A percentile compares a stretch with the other conserved stretches of the same genome.
These are phyloP conservation scores for Epizoanthus ramosus DNA, from an alignment of 92 coral and sea anemone genomes.

Conservation along the genomic window DNA sequence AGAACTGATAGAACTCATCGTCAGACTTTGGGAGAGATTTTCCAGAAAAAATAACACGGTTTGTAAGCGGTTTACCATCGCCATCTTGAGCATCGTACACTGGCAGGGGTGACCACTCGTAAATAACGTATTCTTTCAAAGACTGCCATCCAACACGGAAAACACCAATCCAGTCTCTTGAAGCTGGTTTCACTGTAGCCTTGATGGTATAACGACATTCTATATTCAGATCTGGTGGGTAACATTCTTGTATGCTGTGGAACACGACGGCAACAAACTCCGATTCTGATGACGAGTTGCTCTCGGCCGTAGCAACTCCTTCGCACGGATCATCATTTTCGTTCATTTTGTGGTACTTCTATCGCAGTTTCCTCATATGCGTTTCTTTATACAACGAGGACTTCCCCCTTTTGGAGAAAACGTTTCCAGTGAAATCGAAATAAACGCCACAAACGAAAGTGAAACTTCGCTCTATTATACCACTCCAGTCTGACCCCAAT, in stretches of 20 bases:
- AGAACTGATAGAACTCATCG: slow-evolving; percentile 96
- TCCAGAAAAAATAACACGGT: slow-evolving; percentile 79
- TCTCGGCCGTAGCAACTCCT: background rate
- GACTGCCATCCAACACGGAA: slow-evolving; percentile 99
- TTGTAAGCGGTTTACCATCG: slow-evolving; percentile 60
- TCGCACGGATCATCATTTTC: slow-evolving; percentile 14
- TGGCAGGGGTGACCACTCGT: slow-evolving; percentile 89
- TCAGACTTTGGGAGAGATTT: slow-evolving; percentile 84
- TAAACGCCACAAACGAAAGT: background rate
- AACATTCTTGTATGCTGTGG: slow-evolving; percentile 82
- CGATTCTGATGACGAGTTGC: slow-evolving; percentile 61
- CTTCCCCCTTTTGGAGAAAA: background rate
- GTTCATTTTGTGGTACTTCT: background rate
- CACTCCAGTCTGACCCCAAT: too few species aligned
- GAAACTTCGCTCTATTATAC: background rate
- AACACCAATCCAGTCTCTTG: slow-evolving; percentile 96
- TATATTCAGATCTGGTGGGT: slow-evolving; percentile 81
- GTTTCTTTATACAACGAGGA: background rate
- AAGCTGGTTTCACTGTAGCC: slow-evolving; percentile 75
- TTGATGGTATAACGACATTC: slow-evolving; percentile 94
- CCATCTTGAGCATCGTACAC: slow-evolving; percentile 45
- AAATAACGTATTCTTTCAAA: slow-evolving; percentile 81
- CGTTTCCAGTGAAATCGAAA: background rate
- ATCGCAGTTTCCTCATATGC: background rate
- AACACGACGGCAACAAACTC: slow-evolving; percentile 96